Base-by-base conservation (phyloP, 2,113 vertebrate genomes). In the Tursiops truncatus region DNA sequence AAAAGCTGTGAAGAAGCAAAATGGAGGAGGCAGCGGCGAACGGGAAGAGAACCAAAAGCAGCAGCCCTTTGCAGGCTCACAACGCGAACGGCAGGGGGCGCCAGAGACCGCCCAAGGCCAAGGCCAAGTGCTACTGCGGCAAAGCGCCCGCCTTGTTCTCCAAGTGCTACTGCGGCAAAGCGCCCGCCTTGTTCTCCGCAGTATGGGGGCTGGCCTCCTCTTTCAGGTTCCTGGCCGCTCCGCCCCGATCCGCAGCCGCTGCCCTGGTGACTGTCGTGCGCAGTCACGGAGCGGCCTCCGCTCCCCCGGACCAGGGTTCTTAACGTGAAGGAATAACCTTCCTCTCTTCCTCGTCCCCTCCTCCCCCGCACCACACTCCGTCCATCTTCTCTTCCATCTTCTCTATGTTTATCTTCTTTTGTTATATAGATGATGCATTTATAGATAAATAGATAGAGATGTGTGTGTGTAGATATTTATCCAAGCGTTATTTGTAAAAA, bases 51-150 rank as follows among this genome's bases (percentile, higher is more conserved):
- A 50, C 21, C 1, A 12, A 21, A 12, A 63, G 73, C 38, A 1
- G 5, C 47, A 31, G 5, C 76, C 85, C 33, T 4, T 41, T 31
- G 12, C 50, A 47, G 23, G 21, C 77, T 79, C 21, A 63, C 21
- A 1, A 33, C 0, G 26, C 44, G 53, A 77, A 84, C 96, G 8
- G 63, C 88, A 97, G 97, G 70, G 44, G 94, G 91, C 84, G 91
- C 81, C 96, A 97, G 81, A 98, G 97, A 98, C 97, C 93, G 84
- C 50, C 21, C 0, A 79, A 96, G 82, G 67, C 82, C 77, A 53
- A 77, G 28, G 53, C 41, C 74, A n/a, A 17, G 63, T 1, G 80
- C 38, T 82, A 65, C 63, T 90, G 94, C 74, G 12, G 81, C 90
- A 60, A 20, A 17, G 82, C 11, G 26, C 47, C 68, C 21, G 6